Evolutionary conservation across 2,113 vertebrate species (phyloP).

Genomic region (Saguinus midas): DNA sequence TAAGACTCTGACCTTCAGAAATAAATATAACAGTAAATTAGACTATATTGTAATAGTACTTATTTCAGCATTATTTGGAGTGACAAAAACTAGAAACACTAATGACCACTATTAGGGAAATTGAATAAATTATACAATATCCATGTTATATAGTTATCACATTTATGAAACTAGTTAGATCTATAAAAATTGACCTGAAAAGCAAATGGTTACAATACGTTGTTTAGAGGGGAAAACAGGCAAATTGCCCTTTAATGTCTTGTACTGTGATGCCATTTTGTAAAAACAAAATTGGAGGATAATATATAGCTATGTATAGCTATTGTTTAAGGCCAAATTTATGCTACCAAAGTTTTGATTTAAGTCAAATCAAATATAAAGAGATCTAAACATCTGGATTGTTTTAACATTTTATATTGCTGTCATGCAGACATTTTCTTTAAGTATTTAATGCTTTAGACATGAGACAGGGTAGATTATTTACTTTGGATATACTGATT

Average conservation of each 20-base stretch:
- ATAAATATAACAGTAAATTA: neutral
- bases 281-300: neutral
- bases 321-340: neutral
- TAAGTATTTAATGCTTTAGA: constrained; percentile 19
- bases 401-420: constrained; percentile 45
- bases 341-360: neutral
- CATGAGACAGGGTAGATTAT: neutral
- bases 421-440: neutral
- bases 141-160: neutral
- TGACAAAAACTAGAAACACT: neutral
- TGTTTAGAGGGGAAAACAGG: neutral
- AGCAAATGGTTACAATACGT: neutral
- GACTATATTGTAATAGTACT: neutral
- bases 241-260: neutral
- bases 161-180: neutral
- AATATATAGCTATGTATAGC: neutral
- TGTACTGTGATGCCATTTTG: neutral
- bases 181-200: neutral
- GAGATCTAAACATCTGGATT: constrained; percentile 44
- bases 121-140: neutral
- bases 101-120: neutral
- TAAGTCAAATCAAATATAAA: constrained; percentile 52
- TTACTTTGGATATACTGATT: neutral
- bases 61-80: neutral
- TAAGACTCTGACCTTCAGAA: neutral